phyloP scores from a whole-genome alignment of 2,113 vertebrate species.

The Hippocampus zosterae region DNA sequence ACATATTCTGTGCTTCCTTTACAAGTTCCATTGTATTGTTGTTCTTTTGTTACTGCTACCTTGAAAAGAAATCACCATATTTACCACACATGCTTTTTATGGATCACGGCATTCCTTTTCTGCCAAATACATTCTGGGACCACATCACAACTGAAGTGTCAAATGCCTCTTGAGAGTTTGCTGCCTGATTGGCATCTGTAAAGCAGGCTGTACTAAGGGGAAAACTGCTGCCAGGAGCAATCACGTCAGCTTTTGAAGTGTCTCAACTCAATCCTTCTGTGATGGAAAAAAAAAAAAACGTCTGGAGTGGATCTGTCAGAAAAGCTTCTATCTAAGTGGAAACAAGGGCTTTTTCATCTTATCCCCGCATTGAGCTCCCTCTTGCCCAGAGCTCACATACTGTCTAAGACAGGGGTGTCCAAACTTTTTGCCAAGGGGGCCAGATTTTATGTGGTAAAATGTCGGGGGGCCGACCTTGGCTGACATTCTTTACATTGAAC shows the following conservation, averaged over 20 bases:
- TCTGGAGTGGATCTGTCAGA: slow-evolving; percentile 21
- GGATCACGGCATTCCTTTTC: neutral
- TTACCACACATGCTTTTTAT: neutral
- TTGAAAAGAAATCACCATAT: neutral
- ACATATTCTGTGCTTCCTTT: neutral
- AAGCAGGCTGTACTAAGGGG: neutral
- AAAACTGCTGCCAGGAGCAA: neutral
- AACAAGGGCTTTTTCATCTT: slow-evolving; percentile 30
- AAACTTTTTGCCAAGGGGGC: too few species aligned
- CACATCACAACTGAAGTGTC: neutral
- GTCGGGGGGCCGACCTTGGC: too few species aligned
- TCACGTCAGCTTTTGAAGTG: slow-evolving; percentile 20
- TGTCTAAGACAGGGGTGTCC: too few species aligned
- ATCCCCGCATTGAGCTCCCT: slow-evolving; percentile 19
- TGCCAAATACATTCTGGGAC: neutral
- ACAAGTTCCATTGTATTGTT: neutral
- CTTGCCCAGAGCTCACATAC: slow-evolving; percentile 5
- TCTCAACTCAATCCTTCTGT: slow-evolving; percentile 14
- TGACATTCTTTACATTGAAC: too few species aligned
- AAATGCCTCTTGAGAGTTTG: neutral
- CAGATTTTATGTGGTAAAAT: too few species aligned
- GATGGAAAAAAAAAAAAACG: slow-evolving; percentile 25
- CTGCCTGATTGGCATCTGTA: neutral
- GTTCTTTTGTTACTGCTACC: neutral
- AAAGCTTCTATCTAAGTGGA: slow-evolving; percentile 19